These are phyloP conservation scores for Scaptomyza flava DNA, from an alignment of 2,888 invertebrate species.

Conservation along the genomic window DNA sequence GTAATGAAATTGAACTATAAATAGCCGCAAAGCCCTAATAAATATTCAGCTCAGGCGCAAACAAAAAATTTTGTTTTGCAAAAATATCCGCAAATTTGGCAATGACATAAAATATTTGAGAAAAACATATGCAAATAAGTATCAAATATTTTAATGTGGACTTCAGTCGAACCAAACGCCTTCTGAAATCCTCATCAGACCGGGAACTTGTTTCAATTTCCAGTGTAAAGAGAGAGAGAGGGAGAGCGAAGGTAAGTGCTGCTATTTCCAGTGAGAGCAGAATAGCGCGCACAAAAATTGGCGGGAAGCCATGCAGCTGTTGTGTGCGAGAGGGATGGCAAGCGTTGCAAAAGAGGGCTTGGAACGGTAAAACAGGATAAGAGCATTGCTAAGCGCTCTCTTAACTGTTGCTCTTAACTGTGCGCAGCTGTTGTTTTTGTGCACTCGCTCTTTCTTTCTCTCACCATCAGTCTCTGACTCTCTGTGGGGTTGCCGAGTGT, in stretches of 20 bases:
- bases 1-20: constrained; percentile 44
- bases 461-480: neutral
- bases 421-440: constrained; percentile 47
- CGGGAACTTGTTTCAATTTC: constrained; percentile 50
- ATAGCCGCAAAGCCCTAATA: constrained; percentile 25
- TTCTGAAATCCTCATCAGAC: constrained; percentile 13
- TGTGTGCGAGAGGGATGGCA: constrained; percentile 51
- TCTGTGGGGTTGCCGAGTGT: constrained; percentile 39
- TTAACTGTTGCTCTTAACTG: constrained; percentile 36
- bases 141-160: constrained; percentile 2
- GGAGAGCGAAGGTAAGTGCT: constrained; percentile 2
- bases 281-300: constrained; percentile 51
- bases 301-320: constrained; percentile 70
- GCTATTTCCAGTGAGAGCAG: constrained; percentile 49
- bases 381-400: constrained; percentile 38
- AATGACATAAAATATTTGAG: constrained; percentile 45
- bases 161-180: constrained; percentile 19
- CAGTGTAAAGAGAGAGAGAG: constrained; percentile 17
- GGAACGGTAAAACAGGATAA: constrained; percentile 67
- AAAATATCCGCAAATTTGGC: constrained; percentile 39
- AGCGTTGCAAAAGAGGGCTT: constrained; percentile 36
- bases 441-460: constrained; percentile 3
- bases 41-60: constrained; percentile 49
- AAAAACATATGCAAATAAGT: constrained; percentile 16
- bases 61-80: constrained; percentile 14